Evolutionary conservation across 2,113 vertebrate species (phyloP).

Genomic region (Theristicus caerulescens): DNA sequence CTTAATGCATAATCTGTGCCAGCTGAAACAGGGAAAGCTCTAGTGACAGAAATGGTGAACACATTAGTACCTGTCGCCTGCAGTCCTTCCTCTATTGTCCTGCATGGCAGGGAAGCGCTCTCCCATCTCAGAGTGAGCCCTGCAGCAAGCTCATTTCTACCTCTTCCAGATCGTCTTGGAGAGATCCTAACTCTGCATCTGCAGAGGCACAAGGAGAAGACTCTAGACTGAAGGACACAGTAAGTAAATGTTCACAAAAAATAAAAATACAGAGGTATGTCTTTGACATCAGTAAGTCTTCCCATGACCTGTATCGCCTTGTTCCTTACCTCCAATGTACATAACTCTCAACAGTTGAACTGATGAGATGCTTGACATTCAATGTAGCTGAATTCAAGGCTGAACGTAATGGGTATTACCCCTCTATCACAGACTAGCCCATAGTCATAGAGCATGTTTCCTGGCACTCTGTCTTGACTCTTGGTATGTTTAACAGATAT

Average conservation of each 20-base stretch:
- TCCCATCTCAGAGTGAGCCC: fast-evolving
- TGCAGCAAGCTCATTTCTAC: background rate
- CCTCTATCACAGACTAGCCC: background rate
- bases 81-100: background rate
- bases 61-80: background rate
- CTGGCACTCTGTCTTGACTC: background rate
- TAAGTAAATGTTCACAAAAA: background rate
- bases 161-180: background rate
- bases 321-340: background rate
- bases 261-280: background rate
- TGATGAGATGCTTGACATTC: background rate
- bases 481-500: background rate
- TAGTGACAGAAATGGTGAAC: background rate
- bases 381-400: background rate
- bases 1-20: background rate
- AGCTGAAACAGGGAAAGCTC: background rate
- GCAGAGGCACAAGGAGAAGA: background rate
- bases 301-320: background rate
- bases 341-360: background rate
- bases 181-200: background rate
- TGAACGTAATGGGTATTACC: background rate
- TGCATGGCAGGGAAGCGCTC: background rate
- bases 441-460: background rate
- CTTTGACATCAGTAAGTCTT: background rate
- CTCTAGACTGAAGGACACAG: background rate